Base-by-base conservation (phyloP, 2,113 vertebrate genomes). In the Tachuris rubrigastra region DNA sequence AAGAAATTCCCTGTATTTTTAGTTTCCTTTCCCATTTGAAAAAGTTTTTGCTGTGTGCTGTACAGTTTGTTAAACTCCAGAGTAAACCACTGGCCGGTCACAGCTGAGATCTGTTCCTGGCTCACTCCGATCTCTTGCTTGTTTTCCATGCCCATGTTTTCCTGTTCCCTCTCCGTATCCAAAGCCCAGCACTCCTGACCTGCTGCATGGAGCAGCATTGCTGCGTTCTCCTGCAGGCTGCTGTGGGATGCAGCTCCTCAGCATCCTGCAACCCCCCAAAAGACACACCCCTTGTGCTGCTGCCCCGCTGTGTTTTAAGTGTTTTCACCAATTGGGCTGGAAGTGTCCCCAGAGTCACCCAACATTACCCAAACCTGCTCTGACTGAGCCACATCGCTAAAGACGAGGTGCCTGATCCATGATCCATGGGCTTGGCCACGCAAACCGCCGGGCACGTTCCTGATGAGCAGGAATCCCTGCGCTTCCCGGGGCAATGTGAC, bases 401-500 rank as follows among this genome's bases (percentile, higher is more conserved):
- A 50, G 42, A 6, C 58, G 42, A 41, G 47, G 10, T 52, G 39
- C 22, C 2, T 53, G 80, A 63, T 47, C 39, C 2, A 2, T 46
- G 80, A 66, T 50, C 39, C 2, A 3, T 2, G 56, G 46, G 71
- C 63, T 86, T 13, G 73, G 73, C 87, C 58, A 33, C 5, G 1
- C 79, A 76, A 33, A 66, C 20, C 82, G 74, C 76, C 16, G 1
- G 90, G 88, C 88, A 50, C 3, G 60, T 80, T 92, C 67, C 63
- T 89, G 68, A 49, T 1, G 5, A 39, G 58, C 46, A 28, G 46
- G 82, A 86, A 46, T 42, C 35, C 37, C 82, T 60, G 42, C 27
- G 87, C 55, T 72, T 16, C n/a, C 73, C 25, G 19, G 74, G 68
- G 44, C 74, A 91, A n/a, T 6, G 89, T 94, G 93, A 87, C 82